Evolutionary conservation across 2,113 vertebrate genomes (phyloP), one percentile per base, ranked within the genome.

Genomic region (Chloroceryle aenea): DNA sequence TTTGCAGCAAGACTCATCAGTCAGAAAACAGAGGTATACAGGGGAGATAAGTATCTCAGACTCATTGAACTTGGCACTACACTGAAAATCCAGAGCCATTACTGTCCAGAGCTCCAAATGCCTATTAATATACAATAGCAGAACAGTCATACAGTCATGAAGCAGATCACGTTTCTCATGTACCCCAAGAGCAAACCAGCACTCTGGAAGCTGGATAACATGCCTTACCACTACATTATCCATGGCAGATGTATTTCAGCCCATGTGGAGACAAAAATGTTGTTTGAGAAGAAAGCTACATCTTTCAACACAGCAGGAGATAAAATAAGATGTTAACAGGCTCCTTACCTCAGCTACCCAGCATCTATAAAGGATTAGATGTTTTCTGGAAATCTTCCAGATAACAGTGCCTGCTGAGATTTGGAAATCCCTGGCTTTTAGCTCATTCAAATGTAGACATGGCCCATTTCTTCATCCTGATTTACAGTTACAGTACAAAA

Each of bases 291-390:
- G 92, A 86, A 90, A 90, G 73, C 47, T 68, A 43, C n/a, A 26
- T 90, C 85, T 91, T 96, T 93, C 88, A 93, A 66, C 86, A 19
- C 88, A 85, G 83, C 80, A 53, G 86, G 95, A 90, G 29, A 92
- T 72, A 73, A 91, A 93, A 85, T 81, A 90, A 95, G 87, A 88
- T 63, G 32, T 80, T 90, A 92, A 86, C 82, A 86, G 93, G 40
- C 72, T 93, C 40, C 85, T 93, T 94, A 67, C 42, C 34, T 77
- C 56, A 61, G 88, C 92, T 86, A 88, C 79, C 48, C 76, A 86
- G 52, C 72, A 88, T 88, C 78, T 74, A 61, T 61, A 69, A 91
- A 84, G 42, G 85, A 94, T 90, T 89, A 95, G 61, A 81, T 78
- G 8, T 90, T 66, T 88, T 83, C 58, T 64, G 76, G 92, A 95